These are phyloP conservation scores for Mirza zaza DNA, from an alignment of 2,113 vertebrate species.

Conservation along the genomic window DNA sequence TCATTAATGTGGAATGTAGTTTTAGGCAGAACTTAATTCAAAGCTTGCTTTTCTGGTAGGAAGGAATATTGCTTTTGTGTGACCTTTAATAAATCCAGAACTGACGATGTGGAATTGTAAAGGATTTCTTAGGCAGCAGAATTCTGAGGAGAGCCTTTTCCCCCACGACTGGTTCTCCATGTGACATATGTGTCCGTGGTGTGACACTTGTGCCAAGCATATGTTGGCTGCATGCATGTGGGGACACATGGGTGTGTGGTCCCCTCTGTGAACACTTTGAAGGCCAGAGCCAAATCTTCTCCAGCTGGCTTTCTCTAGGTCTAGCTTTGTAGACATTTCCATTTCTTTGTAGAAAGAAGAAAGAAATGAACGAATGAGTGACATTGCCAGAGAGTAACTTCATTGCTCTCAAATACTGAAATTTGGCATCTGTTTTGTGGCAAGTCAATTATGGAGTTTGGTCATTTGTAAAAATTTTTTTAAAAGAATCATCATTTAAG, in stretches of 20 bases:
- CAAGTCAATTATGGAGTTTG: not conserved
- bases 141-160: not conserved
- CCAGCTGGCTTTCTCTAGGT: not conserved
- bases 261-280: not conserved
- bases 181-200: not conserved
- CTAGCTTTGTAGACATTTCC: not conserved
- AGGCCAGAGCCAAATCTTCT: not conserved
- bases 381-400: not conserved
- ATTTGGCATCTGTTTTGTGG: not conserved
- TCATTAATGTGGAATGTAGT: constrained; percentile 39
- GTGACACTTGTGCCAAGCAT: not conserved
- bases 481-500: not conserved
- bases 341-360: not conserved
- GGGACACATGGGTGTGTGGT: not conserved
- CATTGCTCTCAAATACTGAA: not conserved
- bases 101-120: constrained; percentile 33
- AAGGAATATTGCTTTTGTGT: constrained; percentile 64
- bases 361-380: not conserved
- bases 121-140: not conserved
- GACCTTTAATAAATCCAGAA: constrained; percentile 72
- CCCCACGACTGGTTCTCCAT: not conserved
- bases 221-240: not conserved
- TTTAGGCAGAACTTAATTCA: constrained; percentile 49
- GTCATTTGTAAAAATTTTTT: not conserved
- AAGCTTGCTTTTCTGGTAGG: not conserved